Conservation (phyloP, 1,140 invertebrate genomes). For the Leptinotarsa undecemlineata region DNA sequence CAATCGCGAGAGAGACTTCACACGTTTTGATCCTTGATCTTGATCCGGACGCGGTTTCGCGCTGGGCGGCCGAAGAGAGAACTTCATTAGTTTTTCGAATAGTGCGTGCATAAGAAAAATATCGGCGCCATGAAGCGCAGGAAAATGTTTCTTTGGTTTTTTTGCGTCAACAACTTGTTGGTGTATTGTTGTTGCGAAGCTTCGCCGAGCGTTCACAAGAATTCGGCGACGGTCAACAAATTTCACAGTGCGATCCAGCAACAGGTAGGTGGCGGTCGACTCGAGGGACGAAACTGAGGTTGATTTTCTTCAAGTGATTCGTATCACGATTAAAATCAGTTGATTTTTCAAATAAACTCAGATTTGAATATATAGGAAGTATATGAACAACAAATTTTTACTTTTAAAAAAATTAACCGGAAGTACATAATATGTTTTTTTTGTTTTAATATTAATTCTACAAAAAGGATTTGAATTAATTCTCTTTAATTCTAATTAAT, state of each 20-base stretch:
- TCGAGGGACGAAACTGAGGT: background rate
- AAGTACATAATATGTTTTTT: too few species aligned
- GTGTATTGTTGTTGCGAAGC: slow-evolving; percentile 28
- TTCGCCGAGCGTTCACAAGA: slow-evolving; percentile 14
- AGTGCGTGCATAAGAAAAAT: background rate
- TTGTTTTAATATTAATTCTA: too few species aligned
- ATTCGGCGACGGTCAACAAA: slow-evolving; percentile 25
- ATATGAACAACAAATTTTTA: too few species aligned
- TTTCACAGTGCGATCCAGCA: slow-evolving; percentile 37
- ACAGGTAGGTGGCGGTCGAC: slow-evolving; percentile 31
- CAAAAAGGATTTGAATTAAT: too few species aligned
- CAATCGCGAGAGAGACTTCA: slow-evolving; percentile 8
- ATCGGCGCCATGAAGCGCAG: slow-evolving; percentile 10
- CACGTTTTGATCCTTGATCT: slow-evolving; percentile 5
- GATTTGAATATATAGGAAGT: too few species aligned
- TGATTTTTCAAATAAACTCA: too few species aligned
- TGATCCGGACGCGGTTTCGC: background rate
- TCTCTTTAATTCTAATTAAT: too few species aligned
- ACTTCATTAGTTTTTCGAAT: too few species aligned
- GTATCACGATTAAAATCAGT: too few species aligned
- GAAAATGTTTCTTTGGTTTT: slow-evolving; percentile 16
- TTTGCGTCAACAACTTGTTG: slow-evolving; percentile 19
- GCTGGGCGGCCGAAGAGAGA: background rate
- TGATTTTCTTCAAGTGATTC: too few species aligned
- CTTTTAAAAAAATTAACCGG: too few species aligned